Evolutionary conservation across 2,888 invertebrate genomes (phyloP).

Genomic region (Eilema caniola): DNA sequence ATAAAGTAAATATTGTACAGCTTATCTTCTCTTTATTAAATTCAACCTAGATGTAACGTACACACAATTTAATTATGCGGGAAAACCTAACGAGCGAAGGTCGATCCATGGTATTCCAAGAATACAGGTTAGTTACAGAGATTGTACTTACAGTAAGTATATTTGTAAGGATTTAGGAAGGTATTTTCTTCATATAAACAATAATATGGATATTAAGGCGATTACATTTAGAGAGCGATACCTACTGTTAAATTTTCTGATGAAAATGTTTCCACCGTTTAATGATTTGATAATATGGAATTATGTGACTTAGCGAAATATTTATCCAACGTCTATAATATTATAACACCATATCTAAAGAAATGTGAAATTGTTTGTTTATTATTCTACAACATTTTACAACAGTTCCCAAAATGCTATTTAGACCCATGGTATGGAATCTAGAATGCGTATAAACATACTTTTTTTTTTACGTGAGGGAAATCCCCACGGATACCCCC

Average conservation of each 20-base stretch:
- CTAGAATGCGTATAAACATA: no score
- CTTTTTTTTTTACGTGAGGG: no score
- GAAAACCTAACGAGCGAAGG: conserved; percentile 29
- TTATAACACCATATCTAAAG: not conserved
- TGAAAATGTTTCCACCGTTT: not conserved
- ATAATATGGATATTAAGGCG: not conserved
- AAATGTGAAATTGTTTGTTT: not conserved
- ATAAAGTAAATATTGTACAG: conserved; percentile 8
- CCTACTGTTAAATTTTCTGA: not conserved
- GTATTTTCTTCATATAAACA: conserved; percentile 18
- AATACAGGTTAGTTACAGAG: conserved; percentile 17
- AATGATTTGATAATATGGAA: not conserved
- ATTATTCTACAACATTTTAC: no score
- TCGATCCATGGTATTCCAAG: conserved; percentile 20
- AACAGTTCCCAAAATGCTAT: no score
- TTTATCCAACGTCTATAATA: not conserved
- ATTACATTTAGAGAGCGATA: not conserved
- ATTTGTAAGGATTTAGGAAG: conserved; percentile 11
- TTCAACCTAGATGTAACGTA: conserved; percentile 8
- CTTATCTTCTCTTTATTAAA: conserved; percentile 8
- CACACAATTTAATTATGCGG: conserved; percentile 21
- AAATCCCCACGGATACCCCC: no score
- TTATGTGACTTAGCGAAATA: not conserved
- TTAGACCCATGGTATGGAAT: no score
- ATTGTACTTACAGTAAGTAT: conserved; percentile 14